Conservation (phyloP, 2,113 vertebrate species). For the Rhipidura dahli region DNA sequence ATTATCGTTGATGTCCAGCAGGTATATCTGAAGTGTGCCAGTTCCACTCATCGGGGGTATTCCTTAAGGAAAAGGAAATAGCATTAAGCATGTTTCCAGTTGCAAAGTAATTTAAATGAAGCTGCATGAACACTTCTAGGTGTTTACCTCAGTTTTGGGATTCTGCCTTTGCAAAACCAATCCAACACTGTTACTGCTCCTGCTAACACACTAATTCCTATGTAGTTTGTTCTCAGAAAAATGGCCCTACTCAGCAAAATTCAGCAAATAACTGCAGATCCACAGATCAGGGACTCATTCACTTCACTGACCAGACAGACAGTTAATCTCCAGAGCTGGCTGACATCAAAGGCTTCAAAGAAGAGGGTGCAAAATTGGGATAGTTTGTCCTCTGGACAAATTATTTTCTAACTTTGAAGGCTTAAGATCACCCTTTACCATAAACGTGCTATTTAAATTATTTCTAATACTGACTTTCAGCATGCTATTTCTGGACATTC, state of each 20-base stretch:
- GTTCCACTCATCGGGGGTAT: constrained; percentile 90
- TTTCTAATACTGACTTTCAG: not conserved
- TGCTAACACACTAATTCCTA: not conserved
- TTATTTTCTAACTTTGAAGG: not conserved
- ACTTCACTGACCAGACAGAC: not conserved
- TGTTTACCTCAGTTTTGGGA: not conserved
- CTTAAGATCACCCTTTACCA: not conserved
- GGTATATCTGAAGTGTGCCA: constrained; percentile 90
- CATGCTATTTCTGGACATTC: not conserved
- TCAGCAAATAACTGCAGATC: not conserved
- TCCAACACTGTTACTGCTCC: not conserved
- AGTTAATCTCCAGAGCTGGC: not conserved
- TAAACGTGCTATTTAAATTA: not conserved
- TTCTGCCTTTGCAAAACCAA: not conserved
- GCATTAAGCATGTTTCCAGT: not conserved
- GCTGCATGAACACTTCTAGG: no score
- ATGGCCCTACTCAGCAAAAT: not conserved
- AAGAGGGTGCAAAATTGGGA: not conserved
- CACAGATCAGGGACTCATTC: not conserved
- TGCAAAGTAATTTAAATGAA: not conserved
- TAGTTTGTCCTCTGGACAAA: not conserved
- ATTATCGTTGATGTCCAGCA: constrained; percentile 96
- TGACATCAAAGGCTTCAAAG: not conserved
- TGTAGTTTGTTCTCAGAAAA: not conserved
- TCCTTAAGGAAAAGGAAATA: constrained; percentile 70